A percentile compares a stretch with the other conserved stretches of the same genome.
These are phyloP conservation scores for Andrena haemorrhoa DNA, from an alignment of 2,888 invertebrate species.

Conservation along the genomic window DNA sequence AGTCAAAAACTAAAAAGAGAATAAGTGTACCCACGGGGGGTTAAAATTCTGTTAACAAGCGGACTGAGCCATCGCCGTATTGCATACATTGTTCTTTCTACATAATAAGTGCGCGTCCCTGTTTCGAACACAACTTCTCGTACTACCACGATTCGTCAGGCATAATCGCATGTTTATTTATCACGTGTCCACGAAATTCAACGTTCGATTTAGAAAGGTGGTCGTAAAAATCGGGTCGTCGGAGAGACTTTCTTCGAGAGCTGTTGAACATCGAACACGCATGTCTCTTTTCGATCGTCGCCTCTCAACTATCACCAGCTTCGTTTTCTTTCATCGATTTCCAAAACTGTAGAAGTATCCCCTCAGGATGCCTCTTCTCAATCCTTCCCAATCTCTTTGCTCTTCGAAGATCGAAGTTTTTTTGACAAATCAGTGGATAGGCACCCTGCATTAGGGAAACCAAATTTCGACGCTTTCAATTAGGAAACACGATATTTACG, in stretches of 20 bases:
- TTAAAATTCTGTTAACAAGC: not conserved
- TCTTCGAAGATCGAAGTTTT: too few species aligned
- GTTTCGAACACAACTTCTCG: not conserved
- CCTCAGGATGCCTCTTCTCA: too few species aligned
- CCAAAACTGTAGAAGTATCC: not conserved
- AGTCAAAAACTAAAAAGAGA: too few species aligned
- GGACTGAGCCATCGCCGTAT: not conserved
- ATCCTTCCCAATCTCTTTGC: too few species aligned
- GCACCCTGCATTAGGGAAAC: too few species aligned
- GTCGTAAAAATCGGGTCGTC: constrained; percentile 74
- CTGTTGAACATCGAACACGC: constrained; percentile 12
- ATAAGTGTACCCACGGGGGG: too few species aligned
- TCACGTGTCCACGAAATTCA: constrained; percentile 40
- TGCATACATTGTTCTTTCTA: not conserved
- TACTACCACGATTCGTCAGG: not conserved
- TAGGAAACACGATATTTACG: not conserved
- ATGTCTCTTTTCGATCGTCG: constrained; percentile 10
- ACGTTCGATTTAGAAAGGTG: constrained; percentile 77
- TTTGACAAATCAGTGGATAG: too few species aligned
- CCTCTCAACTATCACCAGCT: not conserved
- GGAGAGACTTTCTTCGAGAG: constrained; percentile 64
- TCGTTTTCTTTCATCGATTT: not conserved
- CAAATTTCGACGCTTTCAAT: not conserved
- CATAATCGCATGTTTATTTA: constrained; percentile 31
- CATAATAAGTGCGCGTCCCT: not conserved